Evolutionary conservation across 2,888 invertebrate species (phyloP), one percentile per base, ranked within the genome.

Genomic region (Sarcophaga variegata): DNA sequence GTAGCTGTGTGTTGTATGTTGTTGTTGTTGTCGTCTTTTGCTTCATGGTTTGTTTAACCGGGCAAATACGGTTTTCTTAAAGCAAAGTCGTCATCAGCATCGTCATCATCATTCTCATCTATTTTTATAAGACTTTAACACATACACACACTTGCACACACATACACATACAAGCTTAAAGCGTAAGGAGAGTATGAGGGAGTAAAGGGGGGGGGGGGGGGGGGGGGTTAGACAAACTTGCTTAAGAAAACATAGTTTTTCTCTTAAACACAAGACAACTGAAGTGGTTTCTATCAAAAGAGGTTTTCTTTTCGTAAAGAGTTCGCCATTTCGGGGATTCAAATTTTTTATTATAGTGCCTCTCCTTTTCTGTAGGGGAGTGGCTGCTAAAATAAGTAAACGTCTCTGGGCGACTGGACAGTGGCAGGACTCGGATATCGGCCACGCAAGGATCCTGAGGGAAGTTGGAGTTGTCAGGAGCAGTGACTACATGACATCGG

Each of bases 21-120:
- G 20, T 14, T 37, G 37, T 62, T 66, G n/a, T n/a, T 64, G 49
- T 81, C 4, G 54, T 67, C 10, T 25, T 54, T 72, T 75, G 22
- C 78, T 81, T 79, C 70, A 85, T 75, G 81, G 81, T 81, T 81
- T 81, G 85, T 85, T 85, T 78, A 85, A 79, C 85, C 75, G 37
- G 71, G 75, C 64, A 76, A 77, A 78, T 75, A 75, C 64, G 8
- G 37, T 37, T 37, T 37, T 37, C 37, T 37, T 37, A 8, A 37
- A 37, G 37, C 37, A 47, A 45, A n/a, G 80, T 66, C 71, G 60
- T 62, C 54, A 20, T 67, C 67, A 63, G 47, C 11, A 49, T 14
- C 62, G 20, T 71, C 17, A 70, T 72, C 47, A 10, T 37, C 37
- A 37, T 37, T 2, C 2, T 37, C 37, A 37, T 37, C 8, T 37